Evolutionary conservation across 2,113 vertebrate species (phyloP).

Genomic region (Petroica traversi): DNA sequence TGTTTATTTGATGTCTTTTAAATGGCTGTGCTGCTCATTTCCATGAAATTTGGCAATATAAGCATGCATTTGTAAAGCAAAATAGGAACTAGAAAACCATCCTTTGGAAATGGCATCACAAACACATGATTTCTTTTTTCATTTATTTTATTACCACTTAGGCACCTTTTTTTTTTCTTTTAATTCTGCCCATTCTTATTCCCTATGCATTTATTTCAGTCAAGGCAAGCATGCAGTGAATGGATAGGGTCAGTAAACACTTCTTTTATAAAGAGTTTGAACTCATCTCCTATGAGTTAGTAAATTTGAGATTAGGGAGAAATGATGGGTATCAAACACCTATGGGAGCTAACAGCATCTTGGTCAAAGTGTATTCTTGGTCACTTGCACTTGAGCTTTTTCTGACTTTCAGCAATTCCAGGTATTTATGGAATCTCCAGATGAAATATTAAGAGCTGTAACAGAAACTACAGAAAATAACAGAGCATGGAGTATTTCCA

Average conservation of each 20-base stretch:
- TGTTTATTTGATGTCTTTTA: slow-evolving; percentile 71
- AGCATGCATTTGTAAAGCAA: slow-evolving; percentile 54
- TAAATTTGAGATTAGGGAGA: not conserved
- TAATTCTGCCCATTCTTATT: not conserved
- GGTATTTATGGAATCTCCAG: not conserved
- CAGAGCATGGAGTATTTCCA: not conserved
- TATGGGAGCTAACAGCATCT: not conserved
- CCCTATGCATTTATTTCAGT: not conserved
- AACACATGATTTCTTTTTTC: slow-evolving; percentile 24
- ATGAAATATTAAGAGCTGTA: not conserved
- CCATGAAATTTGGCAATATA: slow-evolving; percentile 60
- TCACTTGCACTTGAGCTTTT: not conserved
- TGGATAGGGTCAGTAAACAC: not conserved
- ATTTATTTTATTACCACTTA: slow-evolving; percentile 36
- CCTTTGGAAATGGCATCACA: slow-evolving; percentile 40
- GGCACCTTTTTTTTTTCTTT: not conserved
- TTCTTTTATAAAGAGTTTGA: not conserved
- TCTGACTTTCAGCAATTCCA: not conserved
- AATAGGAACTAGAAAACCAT: slow-evolving; percentile 44
- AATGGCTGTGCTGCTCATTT: slow-evolving; percentile 64
- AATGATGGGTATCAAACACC: not conserved
- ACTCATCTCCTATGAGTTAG: not conserved
- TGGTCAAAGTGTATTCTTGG: not conserved
- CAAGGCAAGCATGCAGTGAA: not conserved
- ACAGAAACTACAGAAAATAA: not conserved